A percentile compares a stretch with the other conserved stretches of the same genome.
Conservation (phyloP, 1,140 invertebrate species). For the Bombus sibiricus region DNA sequence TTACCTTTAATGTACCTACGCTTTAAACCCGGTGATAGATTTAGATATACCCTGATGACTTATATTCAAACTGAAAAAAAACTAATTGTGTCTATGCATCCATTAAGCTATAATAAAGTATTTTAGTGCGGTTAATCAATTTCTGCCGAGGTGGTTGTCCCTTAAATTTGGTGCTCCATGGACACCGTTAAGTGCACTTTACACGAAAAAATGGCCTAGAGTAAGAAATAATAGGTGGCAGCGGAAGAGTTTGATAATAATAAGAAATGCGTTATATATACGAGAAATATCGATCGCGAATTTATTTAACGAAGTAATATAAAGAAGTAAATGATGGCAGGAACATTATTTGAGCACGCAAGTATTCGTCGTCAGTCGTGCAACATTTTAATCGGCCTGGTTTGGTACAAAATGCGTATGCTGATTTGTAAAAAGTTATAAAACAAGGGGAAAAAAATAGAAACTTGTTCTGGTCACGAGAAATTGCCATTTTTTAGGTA, state of each 20-base stretch:
- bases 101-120: slow-evolving; percentile 66
- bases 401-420: slow-evolving; percentile 82
- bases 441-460: slow-evolving; percentile 66
- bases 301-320: slow-evolving; percentile 81
- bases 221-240: slow-evolving; percentile 70
- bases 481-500: slow-evolving; percentile 82
- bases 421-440: slow-evolving; percentile 81
- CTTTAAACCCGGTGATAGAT: slow-evolving; percentile 78
- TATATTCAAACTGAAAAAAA: slow-evolving; percentile 60
- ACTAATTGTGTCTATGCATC: slow-evolving; percentile 47
- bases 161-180: slow-evolving; percentile 79
- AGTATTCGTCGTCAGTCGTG: slow-evolving; percentile 63
- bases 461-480: slow-evolving; percentile 82
- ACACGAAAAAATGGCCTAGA: slow-evolving; percentile 80
- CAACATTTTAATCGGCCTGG: slow-evolving; percentile 80
- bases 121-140: slow-evolving; percentile 77
- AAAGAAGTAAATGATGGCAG: slow-evolving; percentile 77
- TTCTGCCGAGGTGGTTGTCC: slow-evolving; percentile 80
- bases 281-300: slow-evolving; percentile 75
- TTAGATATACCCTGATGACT: slow-evolving; percentile 69
- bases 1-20: slow-evolving; percentile 79
- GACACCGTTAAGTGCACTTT: slow-evolving; percentile 82
- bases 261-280: slow-evolving; percentile 75
- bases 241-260: slow-evolving; percentile 70
- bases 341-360: slow-evolving; percentile 77